phyloP scores from a whole-genome alignment of 2,797 vertebrate genomes.

The Channa striata region DNA sequence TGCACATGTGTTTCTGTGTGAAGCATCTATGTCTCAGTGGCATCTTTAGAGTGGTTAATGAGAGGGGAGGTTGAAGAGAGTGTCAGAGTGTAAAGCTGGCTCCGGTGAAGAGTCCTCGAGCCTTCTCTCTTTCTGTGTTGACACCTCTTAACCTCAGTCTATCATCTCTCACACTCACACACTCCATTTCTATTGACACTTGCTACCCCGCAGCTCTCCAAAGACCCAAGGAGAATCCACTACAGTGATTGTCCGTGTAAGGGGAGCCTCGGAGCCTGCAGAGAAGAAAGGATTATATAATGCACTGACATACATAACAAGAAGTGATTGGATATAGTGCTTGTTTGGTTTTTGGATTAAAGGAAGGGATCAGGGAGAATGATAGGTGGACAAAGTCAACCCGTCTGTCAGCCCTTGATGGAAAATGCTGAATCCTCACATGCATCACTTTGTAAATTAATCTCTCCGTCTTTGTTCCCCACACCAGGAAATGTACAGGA shows the following conservation, averaged over 20 bases:
- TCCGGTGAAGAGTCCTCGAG: constrained; percentile 81
- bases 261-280: constrained; percentile 52
- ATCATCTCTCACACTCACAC: constrained; percentile 82
- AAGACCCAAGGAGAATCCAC: constrained; percentile 78
- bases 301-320: constrained; percentile 43
- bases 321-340: constrained; percentile 39
- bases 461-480: constrained; percentile 43
- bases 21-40: constrained; percentile 68
- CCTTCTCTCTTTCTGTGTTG: constrained; percentile 79
- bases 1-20: constrained; percentile 45
- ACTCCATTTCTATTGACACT: constrained; percentile 80
- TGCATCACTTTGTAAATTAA: constrained; percentile 57
- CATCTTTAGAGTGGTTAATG: constrained; percentile 83
- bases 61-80: constrained; percentile 79
- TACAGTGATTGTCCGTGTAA: constrained; percentile 68
- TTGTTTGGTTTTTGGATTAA: constrained; percentile 38
- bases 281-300: constrained; percentile 71
- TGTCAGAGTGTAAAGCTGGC: constrained; percentile 73
- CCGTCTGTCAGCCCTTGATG: constrained; percentile 11
- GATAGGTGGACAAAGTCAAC: constrained; percentile 23
- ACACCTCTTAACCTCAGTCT: constrained; percentile 87
- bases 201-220: constrained; percentile 78
- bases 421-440: constrained; percentile 48
- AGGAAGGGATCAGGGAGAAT: constrained; percentile 2
- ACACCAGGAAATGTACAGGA: constrained; percentile 45